Evolutionary conservation across 1,140 invertebrate genomes (phyloP).

Genomic region (Tribolium castaneum): DNA sequence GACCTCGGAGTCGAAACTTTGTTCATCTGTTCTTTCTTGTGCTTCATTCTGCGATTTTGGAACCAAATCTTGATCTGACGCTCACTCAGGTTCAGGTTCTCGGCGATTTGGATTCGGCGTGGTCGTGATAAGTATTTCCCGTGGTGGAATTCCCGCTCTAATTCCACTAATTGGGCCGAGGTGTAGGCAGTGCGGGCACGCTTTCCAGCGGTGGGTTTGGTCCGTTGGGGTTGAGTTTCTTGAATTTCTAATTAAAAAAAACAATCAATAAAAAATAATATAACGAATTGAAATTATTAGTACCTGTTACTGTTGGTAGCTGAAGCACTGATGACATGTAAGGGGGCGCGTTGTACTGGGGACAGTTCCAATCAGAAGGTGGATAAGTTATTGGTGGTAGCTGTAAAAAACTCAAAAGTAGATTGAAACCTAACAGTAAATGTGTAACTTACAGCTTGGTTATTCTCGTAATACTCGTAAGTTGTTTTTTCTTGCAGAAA

Average conservation of each 20-base stretch:
- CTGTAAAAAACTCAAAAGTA: background rate
- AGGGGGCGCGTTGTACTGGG: background rate
- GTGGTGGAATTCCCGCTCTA: conserved; percentile 84
- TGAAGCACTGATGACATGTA: background rate
- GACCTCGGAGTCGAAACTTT: conserved; percentile 6
- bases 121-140: conserved; percentile 84
- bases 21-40: conserved; percentile 67
- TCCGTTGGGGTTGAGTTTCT: background rate
- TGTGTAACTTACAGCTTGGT: background rate
- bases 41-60: conserved; percentile 75
- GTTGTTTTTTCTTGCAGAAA: background rate
- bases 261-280: background rate
- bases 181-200: conserved; percentile 81
- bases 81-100: conserved; percentile 78
- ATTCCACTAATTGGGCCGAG: conserved; percentile 80
- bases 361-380: background rate
- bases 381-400: background rate
- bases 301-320: background rate
- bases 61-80: conserved; percentile 95
- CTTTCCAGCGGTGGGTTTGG: conserved; percentile 41
- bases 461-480: background rate
- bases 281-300: background rate
- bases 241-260: background rate
- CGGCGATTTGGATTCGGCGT: conserved; percentile 82
- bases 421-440: background rate